Evolutionary conservation across 2,888 invertebrate genomes (phyloP), one percentile per base, ranked within the genome.

Genomic region (Caenorhabditis sp.): DNA sequence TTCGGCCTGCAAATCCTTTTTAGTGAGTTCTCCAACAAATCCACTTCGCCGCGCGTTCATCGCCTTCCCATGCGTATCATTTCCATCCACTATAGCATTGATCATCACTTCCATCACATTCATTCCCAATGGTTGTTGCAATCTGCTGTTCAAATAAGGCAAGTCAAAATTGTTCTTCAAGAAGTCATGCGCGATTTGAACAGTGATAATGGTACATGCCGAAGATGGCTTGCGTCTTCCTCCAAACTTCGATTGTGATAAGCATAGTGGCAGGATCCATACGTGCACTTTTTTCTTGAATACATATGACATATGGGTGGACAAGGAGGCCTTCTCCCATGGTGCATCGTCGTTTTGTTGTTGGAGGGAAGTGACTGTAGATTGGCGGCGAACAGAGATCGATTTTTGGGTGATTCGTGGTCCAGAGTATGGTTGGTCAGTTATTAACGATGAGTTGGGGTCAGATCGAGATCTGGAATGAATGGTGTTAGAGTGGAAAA

Each of bases 211-310:
- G 20, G 75, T 75, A 49, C 75, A 75, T 12, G 75, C 75, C 26
- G 70, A 70, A 27, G 75, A 75, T 4, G 70, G 75, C 17, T 36
- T 62, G n/a, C 43, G 49, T n/a, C 75, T 50, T 14, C 70, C 75
- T 21, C 75, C 75, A 36, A 67, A 70, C 36, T 68, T 69, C 3
- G 75, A 75, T 43, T 75, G 75, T 5, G 75, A 75, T 0, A 70
- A n/a, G 25, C 43, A 59, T 25, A 70, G 38, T 52, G 75, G 75
- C 20, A 75, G 59, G 0, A 75, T 64, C 75, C 75, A 75, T 1
- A 70, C 66, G 36, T 74, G 69, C 21, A 74, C 74, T 23, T 59
- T 58, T 7, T 61, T 65, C 68, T 73, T 23, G 20, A 61, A 20
- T 5, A 43, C 43, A 43, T 43, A 43, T 10, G 43, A 43, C 43